Evolutionary conservation across 2,888 invertebrate species (phyloP), one percentile per base, ranked within the genome.

Genomic region (Drosophila quinaria): DNA sequence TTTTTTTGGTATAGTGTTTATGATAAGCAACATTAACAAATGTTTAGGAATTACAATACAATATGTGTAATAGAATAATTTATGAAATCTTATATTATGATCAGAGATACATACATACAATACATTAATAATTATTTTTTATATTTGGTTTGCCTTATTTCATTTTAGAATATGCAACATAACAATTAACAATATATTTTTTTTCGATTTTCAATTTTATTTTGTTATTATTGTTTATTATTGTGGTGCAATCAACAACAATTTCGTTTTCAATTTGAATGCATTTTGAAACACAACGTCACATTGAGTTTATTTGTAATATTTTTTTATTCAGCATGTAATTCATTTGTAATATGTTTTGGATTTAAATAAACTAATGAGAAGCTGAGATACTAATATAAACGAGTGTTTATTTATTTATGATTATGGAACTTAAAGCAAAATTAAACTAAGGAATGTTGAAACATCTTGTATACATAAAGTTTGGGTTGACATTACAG

Each of bases 1-100:
- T 58, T 29, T 65, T 73, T 63, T 73, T 63, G 59, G 52, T 70
- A 70, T 66, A 62, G 55, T 51, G 41, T 76, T 76, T 65, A 65
- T 68, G 74, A 64, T 64, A 70, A 84, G 74, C 76, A 88, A 87
- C 86, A 88, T 77, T 75, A 67, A 87, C 87, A 82, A 82, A 88
- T 86, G 69, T 86, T 77, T 68, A 76, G 78, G 80, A 86, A 87
- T 84, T 84, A 72, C 80, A 74, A 76, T 82, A 82, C 60, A 81
- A 68, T 70, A 70, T 47, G 62, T 68, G 47, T 62, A 77, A 70
- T 78, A 70, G 54, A 78, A 80, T 83, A 81, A 75, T 73, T 83
- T 70, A 74, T 35, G 72, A 74, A 87, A 68, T 76, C 67, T 76
- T 76, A 75, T 59, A 39, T 39, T 75, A 63, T 58, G 52, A 55